phyloP scores from a whole-genome alignment of 2,113 vertebrate species.

The Indri indri region DNA sequence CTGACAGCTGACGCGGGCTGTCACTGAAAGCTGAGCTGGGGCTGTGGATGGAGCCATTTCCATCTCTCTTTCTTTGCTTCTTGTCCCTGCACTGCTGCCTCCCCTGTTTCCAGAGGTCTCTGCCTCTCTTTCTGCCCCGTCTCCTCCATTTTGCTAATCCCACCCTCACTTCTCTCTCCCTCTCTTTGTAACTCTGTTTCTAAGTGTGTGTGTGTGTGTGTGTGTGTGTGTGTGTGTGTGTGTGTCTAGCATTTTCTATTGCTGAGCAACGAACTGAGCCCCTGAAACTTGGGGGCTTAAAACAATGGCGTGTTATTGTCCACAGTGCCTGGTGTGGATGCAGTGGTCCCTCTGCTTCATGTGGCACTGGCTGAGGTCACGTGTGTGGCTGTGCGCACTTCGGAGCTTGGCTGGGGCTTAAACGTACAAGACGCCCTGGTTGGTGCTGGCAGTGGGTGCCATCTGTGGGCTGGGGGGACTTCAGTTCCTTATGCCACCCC shows the following conservation, averaged over 20 bases:
- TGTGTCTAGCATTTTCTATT: background rate
- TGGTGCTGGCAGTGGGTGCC: background rate
- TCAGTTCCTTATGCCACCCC: background rate
- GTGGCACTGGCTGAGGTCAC: background rate
- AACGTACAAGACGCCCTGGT: no score
- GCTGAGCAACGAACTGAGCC: background rate
- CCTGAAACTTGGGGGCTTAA: background rate
- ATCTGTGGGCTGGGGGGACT: background rate
- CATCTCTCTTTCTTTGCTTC: background rate
- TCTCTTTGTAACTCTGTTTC: background rate
- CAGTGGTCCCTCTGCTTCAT: background rate
- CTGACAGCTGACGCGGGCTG: background rate
- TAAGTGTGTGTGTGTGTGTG: background rate
- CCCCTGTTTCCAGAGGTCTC: background rate
- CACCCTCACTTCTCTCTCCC: background rate
- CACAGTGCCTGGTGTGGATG: background rate
- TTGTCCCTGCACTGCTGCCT: background rate
- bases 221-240: background rate
- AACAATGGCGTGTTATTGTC: background rate
- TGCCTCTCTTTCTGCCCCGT: background rate
- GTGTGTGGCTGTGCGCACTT: fast-evolving
- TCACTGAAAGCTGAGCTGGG: background rate
- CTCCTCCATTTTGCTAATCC: background rate
- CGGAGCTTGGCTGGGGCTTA: background rate
- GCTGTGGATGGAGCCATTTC: background rate